A percentile compares a stretch with the other conserved stretches of the same genome.
phyloP scores from a whole-genome alignment of 2,888 invertebrate species.

The Ethmia dodecea region DNA sequence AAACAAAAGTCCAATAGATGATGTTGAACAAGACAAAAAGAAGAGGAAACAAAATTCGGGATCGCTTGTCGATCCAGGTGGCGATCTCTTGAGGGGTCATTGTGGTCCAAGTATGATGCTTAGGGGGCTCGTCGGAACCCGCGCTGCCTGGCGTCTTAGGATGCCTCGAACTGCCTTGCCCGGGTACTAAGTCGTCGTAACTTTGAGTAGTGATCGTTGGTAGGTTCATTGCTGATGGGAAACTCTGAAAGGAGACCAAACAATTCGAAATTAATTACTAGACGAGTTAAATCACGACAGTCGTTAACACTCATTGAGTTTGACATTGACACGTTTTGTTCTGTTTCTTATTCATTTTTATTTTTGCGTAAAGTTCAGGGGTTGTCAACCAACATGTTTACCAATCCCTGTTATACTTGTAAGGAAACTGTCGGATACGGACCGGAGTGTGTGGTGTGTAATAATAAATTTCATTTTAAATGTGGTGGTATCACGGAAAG shows the following conservation, averaged over 20 bases:
- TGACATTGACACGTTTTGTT: no score
- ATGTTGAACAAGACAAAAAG: conserved; percentile 88
- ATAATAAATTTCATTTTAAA: no score
- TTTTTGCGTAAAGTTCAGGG: no score
- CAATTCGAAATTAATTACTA: neutral
- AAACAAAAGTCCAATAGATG: conserved; percentile 88
- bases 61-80: conserved; percentile 90
- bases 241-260: conserved; percentile 74
- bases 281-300: no score
- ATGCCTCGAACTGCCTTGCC: conserved; percentile 30
- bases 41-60: conserved; percentile 86
- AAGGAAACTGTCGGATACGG: no score
- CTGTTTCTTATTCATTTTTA: no score
- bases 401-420: no score
- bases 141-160: conserved; percentile 48
- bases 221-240: conserved; percentile 79
- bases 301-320: no score
- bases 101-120: conserved; percentile 82
- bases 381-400: no score
- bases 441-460: no score
- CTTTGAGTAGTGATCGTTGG: conserved; percentile 84
- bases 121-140: conserved; percentile 53
- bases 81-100: conserved; percentile 94
- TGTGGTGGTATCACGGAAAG: no score
- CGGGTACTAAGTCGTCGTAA: conserved; percentile 76